Percentiles rank a stretch among this genome's conserved stretches.
These are phyloP conservation scores for Neotoxoptera formosana DNA, from an alignment of 1,140 invertebrate genomes.

Conservation along the genomic window DNA sequence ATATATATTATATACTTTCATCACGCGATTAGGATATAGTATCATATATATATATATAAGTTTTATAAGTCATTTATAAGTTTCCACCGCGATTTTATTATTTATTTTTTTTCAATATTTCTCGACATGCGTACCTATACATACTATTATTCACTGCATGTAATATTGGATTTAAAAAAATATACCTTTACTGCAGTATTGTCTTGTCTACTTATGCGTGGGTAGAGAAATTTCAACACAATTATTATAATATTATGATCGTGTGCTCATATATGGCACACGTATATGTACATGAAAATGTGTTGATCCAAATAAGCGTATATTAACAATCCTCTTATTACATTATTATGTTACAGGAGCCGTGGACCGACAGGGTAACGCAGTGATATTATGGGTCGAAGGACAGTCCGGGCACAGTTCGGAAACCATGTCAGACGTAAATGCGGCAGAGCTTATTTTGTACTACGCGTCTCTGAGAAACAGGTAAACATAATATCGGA, in stretches of 20 bases:
- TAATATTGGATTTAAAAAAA: background rate
- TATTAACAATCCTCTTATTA: background rate
- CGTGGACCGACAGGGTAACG: slow-evolving; percentile 42
- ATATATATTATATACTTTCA: slow-evolving; percentile 8
- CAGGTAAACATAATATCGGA: background rate
- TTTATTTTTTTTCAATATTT: background rate
- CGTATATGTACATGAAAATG: background rate
- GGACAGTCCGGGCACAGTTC: slow-evolving; percentile 12
- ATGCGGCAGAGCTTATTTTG: slow-evolving; percentile 44
- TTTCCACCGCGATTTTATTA: background rate
- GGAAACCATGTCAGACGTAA: slow-evolving; percentile 2
- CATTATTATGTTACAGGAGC: slow-evolving; percentile 33
- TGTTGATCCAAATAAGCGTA: background rate
- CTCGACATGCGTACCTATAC: background rate
- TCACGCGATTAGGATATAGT: background rate
- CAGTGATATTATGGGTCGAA: slow-evolving; percentile 26
- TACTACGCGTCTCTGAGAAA: slow-evolving; percentile 49
- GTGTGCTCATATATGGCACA: background rate
- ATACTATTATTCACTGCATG: background rate
- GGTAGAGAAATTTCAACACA: background rate
- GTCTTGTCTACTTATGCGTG: background rate
- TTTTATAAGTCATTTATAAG: background rate
- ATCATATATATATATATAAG: background rate
- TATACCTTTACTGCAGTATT: background rate
- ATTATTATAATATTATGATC: background rate